Conservation (phyloP, 2,797 vertebrate genomes). For the Pantherophis vulpinus region DNA sequence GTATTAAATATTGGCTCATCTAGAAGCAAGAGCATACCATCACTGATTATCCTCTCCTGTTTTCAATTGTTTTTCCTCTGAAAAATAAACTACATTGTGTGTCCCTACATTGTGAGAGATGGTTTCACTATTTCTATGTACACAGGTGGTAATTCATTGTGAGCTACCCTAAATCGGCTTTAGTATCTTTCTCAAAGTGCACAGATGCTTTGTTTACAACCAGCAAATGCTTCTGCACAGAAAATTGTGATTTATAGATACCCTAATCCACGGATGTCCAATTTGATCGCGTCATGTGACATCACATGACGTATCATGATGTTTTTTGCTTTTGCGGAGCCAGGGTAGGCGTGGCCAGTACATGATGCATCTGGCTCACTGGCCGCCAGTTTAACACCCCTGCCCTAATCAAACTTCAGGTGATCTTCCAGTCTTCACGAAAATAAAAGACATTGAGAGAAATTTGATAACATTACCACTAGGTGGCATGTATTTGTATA, state of each 20-base stretch:
- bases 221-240: neutral
- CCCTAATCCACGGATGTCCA: too few relatives aligned
- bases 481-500: constrained; percentile 56
- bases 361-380: too few relatives aligned
- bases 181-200: neutral
- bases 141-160: neutral
- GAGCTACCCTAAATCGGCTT: neutral
- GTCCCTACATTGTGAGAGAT: neutral
- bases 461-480: constrained; percentile 22
- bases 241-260: neutral
- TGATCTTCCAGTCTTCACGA: neutral
- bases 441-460: neutral
- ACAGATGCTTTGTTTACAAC: neutral
- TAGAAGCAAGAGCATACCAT: neutral
- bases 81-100: neutral
- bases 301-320: too few relatives aligned
- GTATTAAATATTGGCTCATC: neutral
- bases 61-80: neutral
- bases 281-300: too few relatives aligned
- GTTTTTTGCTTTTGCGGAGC: too few relatives aligned
- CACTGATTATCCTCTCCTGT: neutral
- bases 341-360: fast-evolving
- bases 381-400: neutral
- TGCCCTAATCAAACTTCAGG: neutral
- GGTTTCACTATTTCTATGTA: neutral